Base-by-base conservation (phyloP, 2,113 vertebrate species). In the Rhinopomastus cyanomelas region DNA sequence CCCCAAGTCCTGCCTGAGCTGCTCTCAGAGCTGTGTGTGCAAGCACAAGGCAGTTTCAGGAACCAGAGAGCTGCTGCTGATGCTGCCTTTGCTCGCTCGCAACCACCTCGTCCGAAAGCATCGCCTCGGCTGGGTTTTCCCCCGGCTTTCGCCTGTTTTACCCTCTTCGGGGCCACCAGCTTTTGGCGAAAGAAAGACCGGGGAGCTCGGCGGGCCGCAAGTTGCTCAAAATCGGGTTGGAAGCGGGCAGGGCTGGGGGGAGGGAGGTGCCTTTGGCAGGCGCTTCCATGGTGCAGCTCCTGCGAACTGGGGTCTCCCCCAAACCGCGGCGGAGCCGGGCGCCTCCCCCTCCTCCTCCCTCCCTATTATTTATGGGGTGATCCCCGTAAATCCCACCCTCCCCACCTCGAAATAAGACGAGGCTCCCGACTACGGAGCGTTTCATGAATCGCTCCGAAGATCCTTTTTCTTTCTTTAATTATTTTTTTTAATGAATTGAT, bases 311-410 rank as follows among this genome's bases (percentile, higher is more conserved):
- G 95, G 95, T 95, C 95, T 96, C 81, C 95, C 94, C 93, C 74
- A 95, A 84, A 94, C 74, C 95, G 81, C 85, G 69, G 78, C 73
- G 39, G 88, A 69, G 88, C 78, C 81, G 78, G 87, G 95, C 92
- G 65, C 91, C 92, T 88, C 88, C 93, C 57, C 76, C 93, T 90
- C 92, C 95, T 92, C 93, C 86, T 91, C 95, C 94, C 92, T 81
- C 95, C 89, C 92, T 94, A 79, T 94, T 95, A 96, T 95, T 96
- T 96, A 96, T 94, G 95, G 93, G 95, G 95, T 71, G 95, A 97
- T 95, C 92, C 95, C 93, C 85, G 74, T 85, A 89, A 93, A 92
- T 92, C 91, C 92, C 94, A 88, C 92, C 95, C 92, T 93, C 94
- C 94, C 95, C 94, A 91, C 73, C 93, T 92, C 86, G 69, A 86